Base-by-base conservation (phyloP, 2,797 vertebrate species). In the Pempheris klunzingeri region DNA sequence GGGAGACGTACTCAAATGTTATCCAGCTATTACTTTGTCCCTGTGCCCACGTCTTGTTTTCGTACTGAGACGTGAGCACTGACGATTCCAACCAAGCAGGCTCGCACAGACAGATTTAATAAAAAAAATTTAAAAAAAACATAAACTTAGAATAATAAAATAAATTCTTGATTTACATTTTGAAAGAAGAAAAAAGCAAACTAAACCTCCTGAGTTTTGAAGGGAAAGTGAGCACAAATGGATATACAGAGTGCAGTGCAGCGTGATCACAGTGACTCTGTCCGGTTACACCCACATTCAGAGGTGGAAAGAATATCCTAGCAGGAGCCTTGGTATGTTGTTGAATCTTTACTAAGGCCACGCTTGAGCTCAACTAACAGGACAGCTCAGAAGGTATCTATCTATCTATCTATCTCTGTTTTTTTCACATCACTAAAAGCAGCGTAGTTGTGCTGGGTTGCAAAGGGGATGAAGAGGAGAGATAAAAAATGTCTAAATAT, bases 281-380 rank as follows among this genome's bases (percentile, higher is more conserved):
- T 80, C 78, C 67, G 3, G 66, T 53, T 71, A 74, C 87, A 61
- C 85, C 82, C 81, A 90, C 88, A 87, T 75, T 82, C 80, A 86
- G 75, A 74, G 79, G 72, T 76, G 77, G 70, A 86, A 59, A 80
- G 64, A 75, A 74, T 38, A 76, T 59, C 68, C 34, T 71, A 49
- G 53, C 54, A 34, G 50, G 26, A 78, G 66, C n/a, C 8, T 30
- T 59, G 28, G 64, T 64, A 7, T 61, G 52, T 46, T 84, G 65
- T 74, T 65, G 49, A 18, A 66, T 69, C n/a, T 82, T 78, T 61
- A 80, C 68, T 59, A 44, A 28, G 49, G 66, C 54, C 32, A 38
- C 17, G 34, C 57, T 71, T 30, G 34, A 80, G 43, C 15, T 76
- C 28, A 30, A 49, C 39, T 64, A 30, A 76, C 75, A 71, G 44